Conservation (phyloP, 30 jellyfish, hydroid and myxozoan genomes). For the Pseudorhiza aurosa region DNA sequence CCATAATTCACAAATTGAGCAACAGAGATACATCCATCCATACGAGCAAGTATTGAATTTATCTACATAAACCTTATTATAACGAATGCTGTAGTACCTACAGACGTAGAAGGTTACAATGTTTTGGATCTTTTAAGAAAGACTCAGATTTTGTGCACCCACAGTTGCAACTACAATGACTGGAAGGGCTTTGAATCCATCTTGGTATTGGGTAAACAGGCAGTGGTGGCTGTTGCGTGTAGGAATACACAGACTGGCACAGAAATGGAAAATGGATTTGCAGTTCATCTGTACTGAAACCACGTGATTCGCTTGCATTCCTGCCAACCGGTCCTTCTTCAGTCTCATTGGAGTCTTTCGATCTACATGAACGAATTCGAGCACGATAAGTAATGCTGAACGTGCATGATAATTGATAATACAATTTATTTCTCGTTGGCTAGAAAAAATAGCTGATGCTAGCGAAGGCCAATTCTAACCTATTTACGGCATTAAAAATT, state of each 20-base stretch:
- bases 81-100: too few relatives aligned
- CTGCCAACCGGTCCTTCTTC: slow-evolving; percentile 46
- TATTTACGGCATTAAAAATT: too few relatives aligned
- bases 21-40: too few relatives aligned
- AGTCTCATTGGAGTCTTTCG: slow-evolving; percentile 45
- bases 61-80: too few relatives aligned
- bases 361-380: slow-evolving; percentile 32
- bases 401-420: too few relatives aligned
- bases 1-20: too few relatives aligned
- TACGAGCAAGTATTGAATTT: too few relatives aligned
- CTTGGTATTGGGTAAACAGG: slow-evolving; percentile 64
- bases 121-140: background rate
- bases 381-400: too few relatives aligned
- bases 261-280: slow-evolving; percentile 70
- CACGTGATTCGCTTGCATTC: slow-evolving; percentile 33
- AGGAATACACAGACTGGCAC: slow-evolving; percentile 52
- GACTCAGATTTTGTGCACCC: slow-evolving; percentile 45
- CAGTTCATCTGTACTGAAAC: slow-evolving; percentile 75
- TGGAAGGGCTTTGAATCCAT: slow-evolving; percentile 60
- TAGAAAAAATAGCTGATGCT: too few relatives aligned
- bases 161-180: slow-evolving; percentile 51
- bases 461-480: too few relatives aligned
- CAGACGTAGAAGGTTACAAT: background rate
- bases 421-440: too few relatives aligned
- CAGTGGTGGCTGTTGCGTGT: slow-evolving; percentile 20